phyloP scores from a whole-genome alignment of 2,888 invertebrate species.

The Notocelia uddmanniana region DNA sequence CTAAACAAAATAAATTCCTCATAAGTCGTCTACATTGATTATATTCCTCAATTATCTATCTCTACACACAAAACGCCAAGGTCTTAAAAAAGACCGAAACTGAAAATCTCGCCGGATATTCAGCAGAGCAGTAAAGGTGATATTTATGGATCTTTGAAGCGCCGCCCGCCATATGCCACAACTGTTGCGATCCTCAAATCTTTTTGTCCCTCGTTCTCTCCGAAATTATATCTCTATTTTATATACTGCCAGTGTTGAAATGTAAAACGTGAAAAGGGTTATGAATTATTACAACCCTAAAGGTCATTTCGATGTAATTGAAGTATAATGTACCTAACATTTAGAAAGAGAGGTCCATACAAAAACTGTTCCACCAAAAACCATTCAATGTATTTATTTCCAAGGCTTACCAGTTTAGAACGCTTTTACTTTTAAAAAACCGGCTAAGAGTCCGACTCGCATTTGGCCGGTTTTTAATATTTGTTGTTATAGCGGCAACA shows the following conservation, averaged over 20 bases:
- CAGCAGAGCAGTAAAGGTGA: constrained; percentile 45
- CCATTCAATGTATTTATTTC: too few relatives aligned
- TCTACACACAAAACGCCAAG: not conserved
- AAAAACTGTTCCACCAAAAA: too few relatives aligned
- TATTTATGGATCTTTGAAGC: constrained; percentile 36
- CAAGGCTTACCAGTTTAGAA: too few relatives aligned
- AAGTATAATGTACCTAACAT: not conserved
- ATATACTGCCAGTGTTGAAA: constrained; percentile 8
- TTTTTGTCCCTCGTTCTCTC: constrained; percentile 49
- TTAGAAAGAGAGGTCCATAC: too few relatives aligned
- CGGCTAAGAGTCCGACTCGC: too few relatives aligned
- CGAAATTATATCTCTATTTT: constrained; percentile 41
- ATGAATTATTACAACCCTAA: not conserved
- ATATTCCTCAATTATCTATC: too few relatives aligned
- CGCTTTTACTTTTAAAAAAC: too few relatives aligned
- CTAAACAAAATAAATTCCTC: too few relatives aligned
- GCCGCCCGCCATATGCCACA: constrained; percentile 54
- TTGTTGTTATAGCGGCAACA: too few relatives aligned
- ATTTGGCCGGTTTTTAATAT: too few relatives aligned
- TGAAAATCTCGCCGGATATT: constrained; percentile 46
- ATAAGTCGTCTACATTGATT: too few relatives aligned
- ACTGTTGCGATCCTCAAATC: constrained; percentile 54
- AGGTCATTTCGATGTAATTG: not conserved
- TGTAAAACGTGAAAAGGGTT: not conserved
- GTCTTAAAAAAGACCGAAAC: not conserved